Evolutionary conservation across 2,888 invertebrate genomes (phyloP), one percentile per base, ranked within the genome.

Genomic region (Rhagophthalmus giganteus): DNA sequence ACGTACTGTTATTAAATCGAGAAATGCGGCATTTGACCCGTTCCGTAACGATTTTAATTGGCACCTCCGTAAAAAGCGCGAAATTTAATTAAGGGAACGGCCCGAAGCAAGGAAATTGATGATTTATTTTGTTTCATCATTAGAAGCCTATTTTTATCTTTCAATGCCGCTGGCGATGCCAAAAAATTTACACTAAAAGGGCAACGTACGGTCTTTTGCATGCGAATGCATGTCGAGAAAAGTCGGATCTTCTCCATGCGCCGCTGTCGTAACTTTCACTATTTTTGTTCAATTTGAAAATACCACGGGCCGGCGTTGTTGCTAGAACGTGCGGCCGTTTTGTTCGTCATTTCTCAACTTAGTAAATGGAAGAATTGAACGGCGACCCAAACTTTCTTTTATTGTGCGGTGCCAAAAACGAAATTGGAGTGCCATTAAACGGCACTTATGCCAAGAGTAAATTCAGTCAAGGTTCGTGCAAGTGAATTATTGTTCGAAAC

Each of bases 161-260:
- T 54, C 60, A 58, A 58, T 60, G 60, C 56, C 58, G 50, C 28
- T 54, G 41, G 45, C 40, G 45, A 40, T 61, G 61, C 59, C 61
- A 61, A 59, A 54, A 60, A 60, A 59, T 56, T 56, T 54, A 57
- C 52, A 55, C 51, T 55, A 61, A 46, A 59, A 60, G 59, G 59
- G 59, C 59, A 60, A 58, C 46, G 59, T 56, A 58, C 59, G 26
- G 12, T 30, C 30, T 37, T 32, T 13, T 30, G 30, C 15, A 39
- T 20, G 20, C 15, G 16, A 28, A 16, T 30, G 39, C 39, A 39
- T 38, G 26, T 14, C 15, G 9, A 11, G 7, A 20, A 20, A 5
- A 5, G 7, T 5, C 20, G 7, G 20, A 20, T 20, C 3, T 20
- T 20, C 7, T 5, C 20, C 3, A 3, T 5, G 7, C 20, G 20